Evolutionary conservation across 2,113 vertebrate species (phyloP).

Genomic region (Epinephelus moara): DNA sequence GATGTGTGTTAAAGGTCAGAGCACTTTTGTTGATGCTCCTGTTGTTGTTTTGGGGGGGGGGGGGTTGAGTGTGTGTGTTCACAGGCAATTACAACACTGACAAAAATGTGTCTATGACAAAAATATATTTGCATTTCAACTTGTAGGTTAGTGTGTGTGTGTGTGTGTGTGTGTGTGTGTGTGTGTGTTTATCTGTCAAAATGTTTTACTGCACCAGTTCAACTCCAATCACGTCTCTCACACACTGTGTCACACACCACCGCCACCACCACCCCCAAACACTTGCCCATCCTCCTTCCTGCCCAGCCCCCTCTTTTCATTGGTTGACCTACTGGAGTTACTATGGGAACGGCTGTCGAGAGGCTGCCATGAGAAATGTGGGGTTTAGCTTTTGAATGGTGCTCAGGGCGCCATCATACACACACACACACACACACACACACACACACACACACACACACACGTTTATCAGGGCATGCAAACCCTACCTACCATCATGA

Average conservation of each 20-base stretch:
- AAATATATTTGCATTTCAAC: neutral
- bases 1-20: constrained; percentile 1
- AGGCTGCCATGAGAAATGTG: constrained; percentile 80
- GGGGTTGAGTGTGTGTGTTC: neutral
- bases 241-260: constrained; percentile 44
- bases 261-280: constrained; percentile 12
- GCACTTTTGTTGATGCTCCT: neutral
- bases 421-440: constrained; percentile 15
- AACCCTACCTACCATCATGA: constrained; percentile 12
- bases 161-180: neutral
- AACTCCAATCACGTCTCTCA: constrained; percentile 59
- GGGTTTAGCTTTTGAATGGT: constrained; percentile 73
- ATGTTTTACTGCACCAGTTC: constrained; percentile 55
- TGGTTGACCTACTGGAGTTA: constrained; percentile 88
- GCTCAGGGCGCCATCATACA: constrained; percentile 41
- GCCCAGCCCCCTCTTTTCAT: constrained; percentile 84
- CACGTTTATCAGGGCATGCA: constrained; percentile 20
- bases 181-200: constrained; percentile 7
- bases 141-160: neutral
- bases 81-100: no score
- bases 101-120: neutral
- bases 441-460: constrained; percentile 8
- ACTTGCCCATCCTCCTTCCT: constrained; percentile 57
- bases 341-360: constrained; percentile 83
- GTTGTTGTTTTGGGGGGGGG: no score